phyloP scores from a whole-genome alignment of 2,113 vertebrate genomes.

The Callocephalon fimbriatum region DNA sequence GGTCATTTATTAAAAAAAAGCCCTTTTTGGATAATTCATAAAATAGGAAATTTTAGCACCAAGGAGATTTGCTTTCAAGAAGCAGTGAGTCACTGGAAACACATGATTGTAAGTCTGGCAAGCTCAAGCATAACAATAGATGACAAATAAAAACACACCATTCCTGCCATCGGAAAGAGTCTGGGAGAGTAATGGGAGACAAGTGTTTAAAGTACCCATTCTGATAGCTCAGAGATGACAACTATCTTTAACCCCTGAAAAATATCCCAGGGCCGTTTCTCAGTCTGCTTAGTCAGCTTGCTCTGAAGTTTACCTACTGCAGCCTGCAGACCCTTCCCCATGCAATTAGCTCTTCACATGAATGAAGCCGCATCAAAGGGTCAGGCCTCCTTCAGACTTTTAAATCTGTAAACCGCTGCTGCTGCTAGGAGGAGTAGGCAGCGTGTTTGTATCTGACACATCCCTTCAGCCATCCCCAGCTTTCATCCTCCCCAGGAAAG shows the following conservation, averaged over 20 bases:
- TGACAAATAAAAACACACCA: conserved; percentile 35
- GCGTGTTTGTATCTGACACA: not conserved
- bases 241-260: conserved; percentile 5
- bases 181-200: not conserved
- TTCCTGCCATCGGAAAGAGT: not conserved
- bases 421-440: not conserved
- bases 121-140: not conserved
- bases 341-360: not conserved
- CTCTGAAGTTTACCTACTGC: not conserved
- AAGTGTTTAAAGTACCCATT: not conserved
- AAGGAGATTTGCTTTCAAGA: conserved; percentile 33
- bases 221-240: not conserved
- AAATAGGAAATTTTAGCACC: conserved; percentile 33
- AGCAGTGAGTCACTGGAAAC: conserved; percentile 49
- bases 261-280: not conserved
- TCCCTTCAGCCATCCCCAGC: not conserved
- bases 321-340: not conserved
- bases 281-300: not conserved
- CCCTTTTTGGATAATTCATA: not conserved
- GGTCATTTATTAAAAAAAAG: not conserved
- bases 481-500: not conserved
- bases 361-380: not conserved
- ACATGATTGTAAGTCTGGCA: not conserved
- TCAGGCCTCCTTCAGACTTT: not conserved
- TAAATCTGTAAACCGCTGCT: not conserved